Evolutionary conservation across 2,888 invertebrate genomes (phyloP), one percentile per base, ranked within the genome.

Genomic region (Caenorhabditis doughertyi): DNA sequence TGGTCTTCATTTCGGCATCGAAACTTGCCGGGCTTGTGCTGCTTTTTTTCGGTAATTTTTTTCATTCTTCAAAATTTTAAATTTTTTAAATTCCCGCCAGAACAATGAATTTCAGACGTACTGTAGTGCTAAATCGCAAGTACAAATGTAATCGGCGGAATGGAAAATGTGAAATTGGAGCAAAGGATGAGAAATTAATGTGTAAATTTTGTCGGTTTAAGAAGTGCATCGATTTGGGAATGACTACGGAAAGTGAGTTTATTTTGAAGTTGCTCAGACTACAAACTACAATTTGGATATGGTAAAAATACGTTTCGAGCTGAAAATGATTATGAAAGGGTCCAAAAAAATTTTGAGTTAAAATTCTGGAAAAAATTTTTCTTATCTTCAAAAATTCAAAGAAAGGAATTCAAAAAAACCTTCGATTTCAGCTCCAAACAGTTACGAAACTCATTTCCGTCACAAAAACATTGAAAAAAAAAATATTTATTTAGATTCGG

Each of bases 161-260:
- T 13, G 74, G 81, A 9, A 70, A 71, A 4, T 76, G 81, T 51
- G 70, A 81, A 49, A 55, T 74, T 18, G 51, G 58, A 13, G 18
- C 51, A 16, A 16, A 29, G 7, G 80, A 62, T 8, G 51, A 58
- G 18, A 62, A 47, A 8, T n/a, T 67, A 9, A 21, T 64, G n/a
- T 80, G 80, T 32, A 73, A 72, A 68, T 73, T 73, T 53, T 80
- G 80, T 67, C 49, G 80, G 23, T 73, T 73, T 47, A 72, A 80
- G 25, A 80, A 73, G 47, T 80, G 80, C 25, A 60, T 80, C 0
- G 62, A 70, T 9, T 27, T 81, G 21, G 80, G 80, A 32, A 81
- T 81, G 74, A 81, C 64, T 3, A 68, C 74, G 13, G 74, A 81
- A 49, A 81, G 74, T 74, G 53, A 76, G 74, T 47, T 62, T n/a